These are phyloP conservation scores for Tamias sibiricus DNA, from an alignment of 2,113 vertebrate species.

Conservation along the genomic window DNA sequence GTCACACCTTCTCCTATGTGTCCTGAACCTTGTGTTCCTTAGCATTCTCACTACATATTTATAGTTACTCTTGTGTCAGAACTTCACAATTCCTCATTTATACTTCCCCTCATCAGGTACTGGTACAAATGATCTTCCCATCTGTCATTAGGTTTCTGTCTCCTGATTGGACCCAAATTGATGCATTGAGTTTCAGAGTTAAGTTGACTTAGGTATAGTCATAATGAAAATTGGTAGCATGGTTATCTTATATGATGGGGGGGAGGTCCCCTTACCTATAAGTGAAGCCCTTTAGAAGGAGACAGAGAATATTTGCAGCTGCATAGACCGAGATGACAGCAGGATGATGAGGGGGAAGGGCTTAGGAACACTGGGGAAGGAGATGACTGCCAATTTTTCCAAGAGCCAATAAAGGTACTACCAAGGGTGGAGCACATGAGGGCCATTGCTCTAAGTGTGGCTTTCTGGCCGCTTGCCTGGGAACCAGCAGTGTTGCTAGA, in stretches of 20 bases:
- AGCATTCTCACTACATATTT: background rate
- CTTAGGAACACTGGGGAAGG: fast-evolving
- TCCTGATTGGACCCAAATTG: background rate
- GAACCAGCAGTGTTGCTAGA: background rate
- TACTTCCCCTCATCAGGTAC: background rate
- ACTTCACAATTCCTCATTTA: background rate
- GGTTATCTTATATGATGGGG: fast-evolving
- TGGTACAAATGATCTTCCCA: background rate
- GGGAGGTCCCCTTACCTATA: background rate
- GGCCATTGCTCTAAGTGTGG: background rate
- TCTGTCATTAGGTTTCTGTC: background rate
- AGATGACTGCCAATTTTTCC: background rate
- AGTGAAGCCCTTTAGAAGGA: background rate
- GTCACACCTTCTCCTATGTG: background rate
- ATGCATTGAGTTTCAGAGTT: background rate
- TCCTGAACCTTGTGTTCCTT: background rate
- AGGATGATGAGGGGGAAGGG: fast-evolving
- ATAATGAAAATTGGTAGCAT: background rate
- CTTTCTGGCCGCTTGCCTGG: background rate
- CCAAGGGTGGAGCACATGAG: background rate
- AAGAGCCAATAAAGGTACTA: background rate
- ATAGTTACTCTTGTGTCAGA: background rate
- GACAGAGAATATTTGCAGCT: background rate
- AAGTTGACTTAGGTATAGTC: background rate
- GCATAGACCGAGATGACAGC: background rate